Evolutionary conservation across 2,797 vertebrate genomes (phyloP), one percentile per base, ranked within the genome.

Genomic region (Dermochelys coriacea): DNA sequence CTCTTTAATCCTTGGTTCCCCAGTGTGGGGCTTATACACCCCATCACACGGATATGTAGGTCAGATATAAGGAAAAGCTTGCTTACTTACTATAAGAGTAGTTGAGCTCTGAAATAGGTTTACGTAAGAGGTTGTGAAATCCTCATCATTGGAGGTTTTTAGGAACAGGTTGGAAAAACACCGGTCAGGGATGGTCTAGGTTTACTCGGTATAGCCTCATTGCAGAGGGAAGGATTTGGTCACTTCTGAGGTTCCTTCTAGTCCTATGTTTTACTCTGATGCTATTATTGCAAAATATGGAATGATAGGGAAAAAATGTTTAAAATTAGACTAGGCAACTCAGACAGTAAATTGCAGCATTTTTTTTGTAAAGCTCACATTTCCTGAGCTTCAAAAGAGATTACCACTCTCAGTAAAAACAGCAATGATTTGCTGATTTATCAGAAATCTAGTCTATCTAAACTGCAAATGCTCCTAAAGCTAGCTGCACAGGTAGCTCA

Each of bases 361-460:
- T 41, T 41, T 1, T 82, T 96, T 88, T 85, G 81, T 82, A 92
- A 86, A 52, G 37, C 2, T 1, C 61, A 84, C 2, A 0, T 47
- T 78, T 59, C 45, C 90, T 49, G 75, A 80, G 29, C 87, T 91
- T 59, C 93, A 81, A 68, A 34, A 94, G 29, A 85, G 0, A 1
- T 85, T 77, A 94, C 57, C 49, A 6, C n/a, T 84, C 47, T 94
- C 94, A 55, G 18, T 52, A 89, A 90, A 85, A 83, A 68, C 2
- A 3, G 41, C 16, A 95, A 84, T 80, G 83, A 84, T 80, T 0
- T 68, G 41, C 74, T 74, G 15, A 85, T 93, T 52, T 19, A 84
- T 51, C 86, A 85, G 80, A 88, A 85, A 47, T 2, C 1, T 2
- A 11, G 23, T 59, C 85, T 77, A 10, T 82, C 51, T 87, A 37